Base-by-base conservation (phyloP, 2,113 vertebrate genomes). In the Chloroceryle aenea region DNA sequence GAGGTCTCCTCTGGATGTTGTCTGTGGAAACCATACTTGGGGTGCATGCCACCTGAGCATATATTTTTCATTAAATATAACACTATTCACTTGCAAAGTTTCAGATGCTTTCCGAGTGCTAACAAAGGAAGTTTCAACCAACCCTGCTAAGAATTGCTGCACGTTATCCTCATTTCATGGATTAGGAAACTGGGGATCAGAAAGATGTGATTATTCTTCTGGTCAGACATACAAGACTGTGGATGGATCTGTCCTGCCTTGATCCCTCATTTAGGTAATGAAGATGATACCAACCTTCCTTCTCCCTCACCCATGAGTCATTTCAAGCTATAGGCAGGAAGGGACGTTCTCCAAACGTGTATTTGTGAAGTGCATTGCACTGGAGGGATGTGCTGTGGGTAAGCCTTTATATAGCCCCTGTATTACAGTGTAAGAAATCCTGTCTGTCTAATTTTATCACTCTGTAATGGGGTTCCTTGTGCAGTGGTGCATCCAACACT, bases 221-320 rank as follows among this genome's bases (percentile, higher is more conserved):
- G 26, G 36, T 63, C 86, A 90, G 36, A 48, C 14, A 25, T 27
- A 15, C n/a, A 16, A 0, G 2, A 58, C 12, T 0, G 0, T 42
- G 62, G 42, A 34, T 69, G 56, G 50, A 32, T 30, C 67, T 53
- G 11, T 34, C 29, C 43, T 58, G 32, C 53, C 36, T 62, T 16
- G 16, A 52, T 83, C 13, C 53, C 15, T 86, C 64, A 27, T 77
- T 71, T 72, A 47, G 55, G 32, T 32, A 68, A 52, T 2, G 3
- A 56, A 68, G 67, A 42, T n/a, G 38, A 21, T 52, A 14, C 8
- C 5, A 15, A 15, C 29, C 23, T 73, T 73, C 36, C 34, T 78
- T 62, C 32, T 42, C 27, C 26, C 23, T 36, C 43, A 14, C 14
- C 10, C 16, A 10, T 12, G 38, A 26, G 23, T 55, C 7, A 2